A percentile compares a stretch with the other conserved stretches of the same genome.
These are phyloP conservation scores for Cerastoderma edule DNA, from an alignment of 2,888 invertebrate species.

Conservation along the genomic window DNA sequence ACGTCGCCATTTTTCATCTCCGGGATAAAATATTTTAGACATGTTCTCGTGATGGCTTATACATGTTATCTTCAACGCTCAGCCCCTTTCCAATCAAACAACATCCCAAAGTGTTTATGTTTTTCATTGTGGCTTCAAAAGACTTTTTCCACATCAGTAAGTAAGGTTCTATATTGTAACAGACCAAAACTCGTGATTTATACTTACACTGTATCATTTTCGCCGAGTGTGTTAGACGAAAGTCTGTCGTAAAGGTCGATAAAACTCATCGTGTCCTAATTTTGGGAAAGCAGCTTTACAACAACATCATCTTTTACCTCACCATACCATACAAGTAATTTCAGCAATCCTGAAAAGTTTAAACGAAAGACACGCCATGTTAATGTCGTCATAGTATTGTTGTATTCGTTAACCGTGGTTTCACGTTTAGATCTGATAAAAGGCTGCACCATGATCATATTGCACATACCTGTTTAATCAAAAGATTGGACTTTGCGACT, in stretches of 20 bases:
- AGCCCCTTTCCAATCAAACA: background rate
- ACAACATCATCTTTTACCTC: background rate
- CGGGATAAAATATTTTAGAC: too few species aligned
- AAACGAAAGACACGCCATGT: too few species aligned
- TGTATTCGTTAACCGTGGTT: too few species aligned
- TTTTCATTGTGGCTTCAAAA: background rate
- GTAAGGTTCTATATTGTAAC: background rate
- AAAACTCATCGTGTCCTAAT: conserved; percentile 5
- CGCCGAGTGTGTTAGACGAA: background rate
- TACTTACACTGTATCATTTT: background rate
- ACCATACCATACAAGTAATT: too few species aligned
- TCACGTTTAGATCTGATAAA: too few species aligned
- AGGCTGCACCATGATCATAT: too few species aligned
- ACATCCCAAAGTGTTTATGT: background rate
- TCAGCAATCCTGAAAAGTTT: too few species aligned
- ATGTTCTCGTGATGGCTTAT: background rate
- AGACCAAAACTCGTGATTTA: background rate
- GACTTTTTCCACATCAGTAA: background rate
- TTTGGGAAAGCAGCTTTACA: background rate
- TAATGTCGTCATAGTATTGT: too few species aligned
- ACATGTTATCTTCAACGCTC: background rate
- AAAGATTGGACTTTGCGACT: too few species aligned
- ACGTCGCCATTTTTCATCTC: too few species aligned
- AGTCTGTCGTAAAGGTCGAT: conserved; percentile 10
- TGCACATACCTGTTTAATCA: too few species aligned